Conservation (phyloP, 2,888 invertebrate genomes). For the Trichopria drosophilae region DNA sequence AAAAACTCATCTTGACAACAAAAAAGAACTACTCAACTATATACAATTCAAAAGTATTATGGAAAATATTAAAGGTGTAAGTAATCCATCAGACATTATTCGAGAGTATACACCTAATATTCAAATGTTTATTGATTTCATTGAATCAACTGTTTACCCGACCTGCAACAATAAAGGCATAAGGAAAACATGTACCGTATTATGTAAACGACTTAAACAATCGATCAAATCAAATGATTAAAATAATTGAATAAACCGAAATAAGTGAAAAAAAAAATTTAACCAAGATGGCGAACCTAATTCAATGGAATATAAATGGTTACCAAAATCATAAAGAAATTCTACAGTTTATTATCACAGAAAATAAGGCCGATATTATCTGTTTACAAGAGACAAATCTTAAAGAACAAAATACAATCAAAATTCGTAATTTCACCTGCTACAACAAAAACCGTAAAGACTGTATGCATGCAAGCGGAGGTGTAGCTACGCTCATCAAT, state of each 20-base stretch:
- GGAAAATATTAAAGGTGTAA: slow-evolving; percentile 6
- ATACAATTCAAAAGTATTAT: too few relatives aligned
- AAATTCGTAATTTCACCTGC: slow-evolving; percentile 11
- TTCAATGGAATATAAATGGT: slow-evolving; percentile 39
- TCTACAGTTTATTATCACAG: slow-evolving; percentile 27
- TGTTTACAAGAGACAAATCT: slow-evolving; percentile 37
- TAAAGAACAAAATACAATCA: slow-evolving; percentile 19
- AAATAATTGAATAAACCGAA: background rate
- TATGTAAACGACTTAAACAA: slow-evolving; percentile 17
- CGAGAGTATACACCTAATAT: slow-evolving; percentile 10
- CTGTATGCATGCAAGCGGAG: slow-evolving; percentile 18
- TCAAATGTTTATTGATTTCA: background rate
- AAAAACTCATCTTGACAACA: too few relatives aligned
- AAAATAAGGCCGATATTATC: slow-evolving; percentile 17
- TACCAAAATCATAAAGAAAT: slow-evolving; percentile 23
- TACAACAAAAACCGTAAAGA: slow-evolving; percentile 10
- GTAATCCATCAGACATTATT: slow-evolving; percentile 2
- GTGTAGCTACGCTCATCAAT: slow-evolving; percentile 16
- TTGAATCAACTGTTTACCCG: slow-evolving; percentile 3
- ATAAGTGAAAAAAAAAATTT: slow-evolving; percentile 1
- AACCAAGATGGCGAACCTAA: slow-evolving; percentile 16
- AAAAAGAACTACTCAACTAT: too few relatives aligned
- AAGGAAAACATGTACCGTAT: slow-evolving; percentile 20
- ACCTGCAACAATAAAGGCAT: slow-evolving; percentile 5
- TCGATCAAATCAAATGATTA: background rate